Base-by-base conservation (phyloP, 2,797 vertebrate genomes). In the Otolemur crassicaudatus region DNA sequence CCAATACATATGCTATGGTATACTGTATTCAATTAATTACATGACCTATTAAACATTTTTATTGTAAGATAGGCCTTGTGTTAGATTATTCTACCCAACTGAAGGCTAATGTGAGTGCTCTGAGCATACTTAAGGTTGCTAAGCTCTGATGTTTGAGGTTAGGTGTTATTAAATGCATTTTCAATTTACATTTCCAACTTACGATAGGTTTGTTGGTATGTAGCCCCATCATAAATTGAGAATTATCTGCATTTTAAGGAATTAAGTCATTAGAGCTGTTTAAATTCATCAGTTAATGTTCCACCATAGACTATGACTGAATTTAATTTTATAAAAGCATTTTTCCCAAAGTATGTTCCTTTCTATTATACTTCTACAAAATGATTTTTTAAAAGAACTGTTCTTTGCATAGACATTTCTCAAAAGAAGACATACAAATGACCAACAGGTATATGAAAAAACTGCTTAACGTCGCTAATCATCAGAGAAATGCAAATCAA, bases 311-410 rank as follows among this genome's bases (percentile, higher is more conserved):
- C 20, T 60, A 34, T 70, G 72, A 87, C 77, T 79, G 46, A 93
- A 90, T 29, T 93, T 70, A 85, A 79, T 73, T 91, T 93, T 91
- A 80, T 46, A 65, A 1, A 88, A 49, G 53, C 23, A 75, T 79
- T 73, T 85, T 31, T 14, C 53, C 31, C 22, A 88, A n/a, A 82
- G 23, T 7, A 1, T 81, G 22, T 82, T 90, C 11, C 46, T 94
- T 70, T 83, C 4, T 63, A 40, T 86, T 77, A n/a, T 17, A 80
- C n/a, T 84, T 90, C 80, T 56, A 87, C 31, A 92, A 95, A 92
- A 80, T 76, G 14, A n/a, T 63, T 92, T 65, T 86, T 85, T 91
- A 23, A 17, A 83, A 37, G n/a, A 43, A 73, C 23, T 73, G 23
- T 40, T 40, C 72, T 16, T 14, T 29, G 72, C 29, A 46, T 19